These are phyloP conservation scores for Phymanthus crucifer DNA, from an alignment of 92 coral and sea anemone species.

Conservation along the genomic window DNA sequence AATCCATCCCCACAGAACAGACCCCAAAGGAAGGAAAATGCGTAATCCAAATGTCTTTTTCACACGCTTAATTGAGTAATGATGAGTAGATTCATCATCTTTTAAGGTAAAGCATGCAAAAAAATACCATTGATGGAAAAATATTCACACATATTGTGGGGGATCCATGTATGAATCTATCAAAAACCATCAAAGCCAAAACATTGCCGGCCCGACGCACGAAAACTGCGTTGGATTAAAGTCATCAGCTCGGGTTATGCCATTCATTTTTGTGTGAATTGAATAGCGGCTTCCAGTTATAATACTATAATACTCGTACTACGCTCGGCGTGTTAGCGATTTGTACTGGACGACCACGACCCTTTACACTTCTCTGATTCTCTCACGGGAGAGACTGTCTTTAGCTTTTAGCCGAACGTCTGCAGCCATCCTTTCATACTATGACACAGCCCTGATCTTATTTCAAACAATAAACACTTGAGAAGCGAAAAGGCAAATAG, in stretches of 20 bases:
- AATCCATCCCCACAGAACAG: background rate
- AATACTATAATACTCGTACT: constrained; percentile 17
- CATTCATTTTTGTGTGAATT: background rate
- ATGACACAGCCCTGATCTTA: constrained; percentile 37
- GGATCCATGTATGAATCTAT: background rate
- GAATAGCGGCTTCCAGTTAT: background rate
- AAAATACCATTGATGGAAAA: constrained; percentile 8
- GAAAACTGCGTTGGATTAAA: background rate
- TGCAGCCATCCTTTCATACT: constrained; percentile 29
- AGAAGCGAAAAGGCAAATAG: constrained; percentile 29
- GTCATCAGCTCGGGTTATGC: background rate
- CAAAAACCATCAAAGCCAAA: background rate
- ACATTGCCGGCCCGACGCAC: background rate
- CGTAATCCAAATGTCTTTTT: constrained; percentile 38
- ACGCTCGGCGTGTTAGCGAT: constrained; percentile 20
- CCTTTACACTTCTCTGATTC: constrained; percentile 18
- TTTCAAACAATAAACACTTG: constrained; percentile 46
- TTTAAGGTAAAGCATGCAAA: constrained; percentile 24
- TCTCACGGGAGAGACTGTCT: constrained; percentile 2
- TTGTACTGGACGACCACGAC: constrained; percentile 13
- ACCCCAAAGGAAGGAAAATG: constrained; percentile 8
- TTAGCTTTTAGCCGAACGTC: constrained; percentile 9
- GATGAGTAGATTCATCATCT: constrained; percentile 31
- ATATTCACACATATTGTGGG: background rate
- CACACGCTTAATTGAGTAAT: constrained; percentile 28